Percentiles rank a stretch among this genome's conserved stretches.
phyloP scores from a whole-genome alignment of 1,140 invertebrate species.

The Philaenus spumarius region DNA sequence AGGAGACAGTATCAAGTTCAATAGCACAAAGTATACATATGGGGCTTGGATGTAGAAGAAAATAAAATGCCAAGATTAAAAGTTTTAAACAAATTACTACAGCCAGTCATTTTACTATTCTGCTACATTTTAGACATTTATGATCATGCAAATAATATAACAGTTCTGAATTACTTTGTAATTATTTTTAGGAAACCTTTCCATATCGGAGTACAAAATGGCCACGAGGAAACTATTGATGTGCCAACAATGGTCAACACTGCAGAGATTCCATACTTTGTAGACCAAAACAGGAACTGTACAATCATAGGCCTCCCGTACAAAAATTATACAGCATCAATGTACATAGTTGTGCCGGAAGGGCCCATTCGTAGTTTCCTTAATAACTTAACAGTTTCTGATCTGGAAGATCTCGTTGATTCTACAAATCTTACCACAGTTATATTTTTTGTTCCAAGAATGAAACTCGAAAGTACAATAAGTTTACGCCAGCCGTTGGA shows the following conservation, averaged over 20 bases:
- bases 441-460: conserved; percentile 56
- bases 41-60: no score
- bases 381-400: conserved; percentile 38
- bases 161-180: background rate
- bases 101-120: background rate
- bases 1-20: no score
- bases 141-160: no score
- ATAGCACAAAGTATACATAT: no score
- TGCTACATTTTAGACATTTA: no score
- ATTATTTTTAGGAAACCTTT: conserved; percentile 42
- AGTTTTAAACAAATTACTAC: no score
- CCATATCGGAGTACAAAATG: conserved; percentile 39
- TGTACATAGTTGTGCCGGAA: conserved; percentile 64
- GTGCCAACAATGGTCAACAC: conserved; percentile 60
- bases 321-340: conserved; percentile 51
- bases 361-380: conserved; percentile 38
- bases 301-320: conserved; percentile 66
- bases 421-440: conserved; percentile 42
- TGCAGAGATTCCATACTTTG: conserved; percentile 48
- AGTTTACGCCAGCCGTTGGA: conserved; percentile 46
- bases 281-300: conserved; percentile 45
- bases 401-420: conserved; percentile 46
- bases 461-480: conserved; percentile 52
- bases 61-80: no score
- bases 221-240: conserved; percentile 40